Evolutionary conservation across 2,797 vertebrate species (phyloP), one percentile per base, ranked within the genome.

Genomic region (Peromyscus eremicus): DNA sequence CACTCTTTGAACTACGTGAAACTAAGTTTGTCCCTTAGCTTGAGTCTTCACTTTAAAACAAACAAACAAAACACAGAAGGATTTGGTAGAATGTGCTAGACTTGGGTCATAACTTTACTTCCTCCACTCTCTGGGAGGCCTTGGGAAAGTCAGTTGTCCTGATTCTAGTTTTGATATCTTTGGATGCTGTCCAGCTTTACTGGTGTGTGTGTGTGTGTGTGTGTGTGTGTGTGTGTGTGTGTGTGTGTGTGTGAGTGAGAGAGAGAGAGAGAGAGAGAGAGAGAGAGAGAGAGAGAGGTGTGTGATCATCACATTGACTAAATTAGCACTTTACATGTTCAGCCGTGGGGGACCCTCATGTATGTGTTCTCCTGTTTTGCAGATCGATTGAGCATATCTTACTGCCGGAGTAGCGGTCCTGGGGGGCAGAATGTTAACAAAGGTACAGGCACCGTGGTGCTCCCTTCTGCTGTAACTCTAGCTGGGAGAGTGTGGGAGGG

Each of bases 341-440:
- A 9, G 29, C 64, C 57, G 1, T 29, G 37, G 49, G 8, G 8
- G 86, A 70, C 71, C n/a, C 25, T 52, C 23, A 16, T 75, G n/a
- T 73, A 43, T 49, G 5, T 32, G 19, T 90, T 17, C 34, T 87
- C 75, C 77, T 97, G 43, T 97, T 92, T 96, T 97, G 12, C 97
- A 99, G 99, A 98, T 17, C 99, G 99, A 73, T 98, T 99, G 92
- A 99, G 97, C 0, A 98, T 99, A 46, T 99, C 99, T 13, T 99
- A 99, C 96, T 98, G 99, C 97, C 99, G 99, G 76, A 99, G 99
- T 98, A 98, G 99, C 3, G 99, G 99, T 68, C 99, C 99, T 0
- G 99, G 99, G 0, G 99, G 99, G 85, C 99, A 99, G 97, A 98
- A 99, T 0, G 99, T 99, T 55, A 99, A 99, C 96, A 99, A 99